Evolutionary conservation across 2,113 vertebrate species (phyloP), one percentile per base, ranked within the genome.

Genomic region (Leucoraja erinaceus): DNA sequence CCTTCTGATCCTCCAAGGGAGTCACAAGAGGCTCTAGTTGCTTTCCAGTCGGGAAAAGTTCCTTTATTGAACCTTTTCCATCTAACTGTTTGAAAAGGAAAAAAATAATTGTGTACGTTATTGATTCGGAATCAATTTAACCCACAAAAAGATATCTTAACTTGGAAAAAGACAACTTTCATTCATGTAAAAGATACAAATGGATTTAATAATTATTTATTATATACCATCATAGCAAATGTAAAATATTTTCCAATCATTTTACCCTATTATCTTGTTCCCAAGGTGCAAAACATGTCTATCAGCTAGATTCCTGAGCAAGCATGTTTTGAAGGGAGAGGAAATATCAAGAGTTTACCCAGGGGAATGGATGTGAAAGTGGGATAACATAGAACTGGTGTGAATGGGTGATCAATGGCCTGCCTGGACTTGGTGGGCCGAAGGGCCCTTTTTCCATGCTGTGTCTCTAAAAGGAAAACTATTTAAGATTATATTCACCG

Each of bases 31-130:
- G 98, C 94, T 99, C 99, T 93, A 99, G 94, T 94, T 99, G 99
- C 94, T 99, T 99, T 84, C 99, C 99, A 6, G 99, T 99, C 93
- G 98, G 99, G 94, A 99, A 99, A 78, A 99, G 97, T 94, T 99
- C 99, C 96, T 99, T 99, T 94, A 98, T 97, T 31, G 98, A 97
- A 61, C 99, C 98, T 93, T 98, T 98, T 31, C 98, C 98, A 94
- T 99, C 99, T 96, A 99, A 98, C 99, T 99, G 94, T 38, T 72
- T n/a, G 10, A 22, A 1, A 61, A 1, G 68, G 79, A 94, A 83
- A 95, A 91, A 76, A 76, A 11, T 16, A 47, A 22, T 16, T 22
- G 0, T 28, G 54, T 56, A 56, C 16, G 22, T 84, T 61, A 61
- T n/a, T 63, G 83, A 63, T 88, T 88, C 25, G 63, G 63, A 88